phyloP scores from a whole-genome alignment of 2,888 invertebrate species.

The Polymixis lichenea region DNA sequence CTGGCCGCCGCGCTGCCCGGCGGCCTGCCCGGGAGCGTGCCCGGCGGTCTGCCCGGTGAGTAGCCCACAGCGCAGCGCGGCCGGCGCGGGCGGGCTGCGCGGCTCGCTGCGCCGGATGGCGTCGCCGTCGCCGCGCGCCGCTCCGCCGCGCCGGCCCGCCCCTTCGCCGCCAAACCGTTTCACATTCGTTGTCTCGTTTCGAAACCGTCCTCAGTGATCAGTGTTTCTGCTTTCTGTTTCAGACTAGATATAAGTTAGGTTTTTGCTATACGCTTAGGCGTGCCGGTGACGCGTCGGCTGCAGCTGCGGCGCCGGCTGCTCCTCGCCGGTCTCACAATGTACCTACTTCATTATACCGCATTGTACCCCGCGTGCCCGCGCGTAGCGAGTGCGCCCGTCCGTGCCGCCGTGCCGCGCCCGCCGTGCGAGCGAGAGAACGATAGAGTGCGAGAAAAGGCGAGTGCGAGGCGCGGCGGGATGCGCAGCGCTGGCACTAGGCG shows the following conservation, averaged over 20 bases:
- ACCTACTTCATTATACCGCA: constrained; percentile 81
- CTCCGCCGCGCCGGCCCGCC: constrained; percentile 47
- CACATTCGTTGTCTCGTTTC: constrained; percentile 78
- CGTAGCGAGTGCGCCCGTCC: constrained; percentile 36
- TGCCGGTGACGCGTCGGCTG: constrained; percentile 70
- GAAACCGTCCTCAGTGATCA: constrained; percentile 83
- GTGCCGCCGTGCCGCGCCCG: constrained; percentile 53
- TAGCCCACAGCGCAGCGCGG: constrained; percentile 47
- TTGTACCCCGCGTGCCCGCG: constrained; percentile 68
- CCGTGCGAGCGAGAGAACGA: constrained; percentile 32
- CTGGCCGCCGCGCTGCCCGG: constrained; percentile 34
- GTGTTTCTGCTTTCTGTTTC: constrained; percentile 90
- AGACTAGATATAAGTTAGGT: constrained; percentile 90
- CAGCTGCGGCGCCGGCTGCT: constrained; percentile 74
- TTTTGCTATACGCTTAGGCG: constrained; percentile 76
- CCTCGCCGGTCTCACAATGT: constrained; percentile 79
- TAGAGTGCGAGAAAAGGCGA: constrained; percentile 38
- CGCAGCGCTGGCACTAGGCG: constrained; percentile 32
- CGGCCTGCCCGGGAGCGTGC: constrained; percentile 31
- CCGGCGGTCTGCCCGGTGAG: constrained; percentile 54
- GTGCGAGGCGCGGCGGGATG: constrained; percentile 55
- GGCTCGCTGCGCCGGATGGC: constrained; percentile 31
- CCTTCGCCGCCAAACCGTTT: constrained; percentile 55
- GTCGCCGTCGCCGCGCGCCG: constrained; percentile 41
- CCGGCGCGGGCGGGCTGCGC: constrained; percentile 53